Evolutionary conservation across 2,113 vertebrate species (phyloP).

Genomic region (Platichthys stellatus): DNA sequence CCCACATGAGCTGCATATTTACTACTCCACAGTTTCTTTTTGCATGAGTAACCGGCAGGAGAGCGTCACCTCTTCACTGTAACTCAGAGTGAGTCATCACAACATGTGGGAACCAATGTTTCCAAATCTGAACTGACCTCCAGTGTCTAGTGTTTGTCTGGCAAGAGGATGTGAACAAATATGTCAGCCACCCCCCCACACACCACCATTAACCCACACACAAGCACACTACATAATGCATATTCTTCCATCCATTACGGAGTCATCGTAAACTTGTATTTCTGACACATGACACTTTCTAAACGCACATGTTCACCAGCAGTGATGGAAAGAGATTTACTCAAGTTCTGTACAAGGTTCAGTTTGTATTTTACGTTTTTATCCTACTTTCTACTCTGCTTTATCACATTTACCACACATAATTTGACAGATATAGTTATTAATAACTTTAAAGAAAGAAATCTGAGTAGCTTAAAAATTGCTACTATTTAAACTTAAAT

Average conservation of each 20-base stretch:
- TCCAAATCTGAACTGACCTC: neutral
- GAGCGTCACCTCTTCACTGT: neutral
- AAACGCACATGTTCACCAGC: slow-evolving; percentile 2
- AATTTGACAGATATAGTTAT: neutral
- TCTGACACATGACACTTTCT: neutral
- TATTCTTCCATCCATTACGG: neutral
- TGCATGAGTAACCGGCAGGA: neutral
- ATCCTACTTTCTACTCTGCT: neutral
- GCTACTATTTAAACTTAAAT: neutral
- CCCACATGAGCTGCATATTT: neutral
- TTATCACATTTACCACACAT: too few species aligned
- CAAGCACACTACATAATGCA: slow-evolving; percentile 1
- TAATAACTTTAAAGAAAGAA: neutral
- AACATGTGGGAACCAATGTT: slow-evolving; percentile 22
- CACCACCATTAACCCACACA: neutral
- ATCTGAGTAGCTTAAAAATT: neutral
- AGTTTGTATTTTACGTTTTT: neutral
- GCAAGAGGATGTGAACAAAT: neutral
- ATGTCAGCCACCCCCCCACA: slow-evolving; percentile 1
- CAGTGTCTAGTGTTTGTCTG: slow-evolving; percentile 8
- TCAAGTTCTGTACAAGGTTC: neutral
- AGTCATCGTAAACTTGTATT: neutral
- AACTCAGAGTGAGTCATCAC: slow-evolving; percentile 31
- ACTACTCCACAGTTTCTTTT: neutral
- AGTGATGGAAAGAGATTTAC: neutral